Base-by-base conservation (phyloP, 2,113 vertebrate genomes). In the Saimiri boliviensis region DNA sequence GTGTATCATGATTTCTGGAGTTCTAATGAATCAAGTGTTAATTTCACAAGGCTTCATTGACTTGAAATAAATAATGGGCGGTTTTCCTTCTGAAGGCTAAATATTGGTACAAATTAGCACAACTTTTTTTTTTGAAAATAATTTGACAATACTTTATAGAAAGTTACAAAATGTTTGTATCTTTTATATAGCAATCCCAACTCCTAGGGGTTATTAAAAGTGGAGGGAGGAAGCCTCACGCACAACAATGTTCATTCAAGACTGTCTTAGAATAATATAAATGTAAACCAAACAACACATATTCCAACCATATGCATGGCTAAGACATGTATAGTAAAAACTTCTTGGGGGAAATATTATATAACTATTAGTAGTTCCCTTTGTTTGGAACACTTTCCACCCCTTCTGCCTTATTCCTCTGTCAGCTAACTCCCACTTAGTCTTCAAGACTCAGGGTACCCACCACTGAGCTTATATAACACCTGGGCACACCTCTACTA, bases 301-400 rank as follows among this genome's bases (percentile, higher is more conserved):
- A 83, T 93, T 82, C 58, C 52, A 87, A 63, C 37, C 35, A 60
- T 19, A 30, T 10, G 88, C 45, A 60, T 11, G 8, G 21, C 88
- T 88, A 63, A 95, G 58, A 93, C 94, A 92, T 71, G 77, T 76
- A 83, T 88, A 97, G 95, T 95, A 90, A 96, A 94, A 87, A 68
- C 47, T 84, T 60, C 40, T n/a, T 19, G 45, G 88, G 81, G 85
- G 91, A 94, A 97, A 82, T 73, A 86, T 96, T 92, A 93, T 73
- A 94, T 85, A 97, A 96, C 93, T 79, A 73, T 81, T 94, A 96
- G 70, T 83, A 93, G 76, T n/a, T 96, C 54, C 66, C 40, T 96
- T 97, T 97, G 97, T 94, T 94, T 94, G 93, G 94, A 93, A 86
- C 42, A 86, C 40, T 91, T 90, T 21, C 95, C 86, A 93, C 86